Base-by-base conservation (phyloP, 2,113 vertebrate genomes). In the Gasterosteus nipponicus region DNA sequence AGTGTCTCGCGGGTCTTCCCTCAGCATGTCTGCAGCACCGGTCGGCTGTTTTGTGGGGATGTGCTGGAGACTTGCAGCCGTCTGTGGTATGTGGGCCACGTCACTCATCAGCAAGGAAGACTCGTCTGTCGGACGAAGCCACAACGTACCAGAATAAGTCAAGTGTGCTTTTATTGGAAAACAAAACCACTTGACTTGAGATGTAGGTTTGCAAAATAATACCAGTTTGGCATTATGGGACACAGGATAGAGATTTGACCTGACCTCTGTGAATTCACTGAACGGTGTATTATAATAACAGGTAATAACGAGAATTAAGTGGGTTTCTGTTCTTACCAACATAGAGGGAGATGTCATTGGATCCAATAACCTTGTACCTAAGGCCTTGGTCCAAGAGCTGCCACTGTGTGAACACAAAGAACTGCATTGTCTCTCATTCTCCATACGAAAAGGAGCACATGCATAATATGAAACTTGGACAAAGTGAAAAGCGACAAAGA, bases 11-110 rank as follows among this genome's bases (percentile, higher is more conserved):
- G 93, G 94, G 78, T 98, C 96, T 15, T 95, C 93, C 69, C 85
- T 94, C 77, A 98, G 62, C 95, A 98, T 97, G 80, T 98, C 97
- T 1, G 92, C 94, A 63, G 83, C 18, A 8, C 80, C 26, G 6
- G 10, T 35, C 4, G 46, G 2, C 0, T 59, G 39, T 6, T 81
- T 67, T 0, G 69, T 57, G 3, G 81, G 47, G 12, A 0, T 59
- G 47, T 61, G 81, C 2, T 1, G 0, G 33, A 92, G 92, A 73
- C 95, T 97, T 62, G 97, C 96, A 62, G 72, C 49, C 0, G 97
- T 96, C 92, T 95, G 95, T 0, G 98, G 98, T 90, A 98, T 95
- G 85, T 98, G 96, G 53, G 77, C 89, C 5, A 97, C 92, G 22
- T 97, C 95, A 49, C 93, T 92, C 92, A 96, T 93, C 75, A 91